These are phyloP conservation scores for Cenopis cana DNA, from an alignment of 2,888 invertebrate species.

Conservation along the genomic window DNA sequence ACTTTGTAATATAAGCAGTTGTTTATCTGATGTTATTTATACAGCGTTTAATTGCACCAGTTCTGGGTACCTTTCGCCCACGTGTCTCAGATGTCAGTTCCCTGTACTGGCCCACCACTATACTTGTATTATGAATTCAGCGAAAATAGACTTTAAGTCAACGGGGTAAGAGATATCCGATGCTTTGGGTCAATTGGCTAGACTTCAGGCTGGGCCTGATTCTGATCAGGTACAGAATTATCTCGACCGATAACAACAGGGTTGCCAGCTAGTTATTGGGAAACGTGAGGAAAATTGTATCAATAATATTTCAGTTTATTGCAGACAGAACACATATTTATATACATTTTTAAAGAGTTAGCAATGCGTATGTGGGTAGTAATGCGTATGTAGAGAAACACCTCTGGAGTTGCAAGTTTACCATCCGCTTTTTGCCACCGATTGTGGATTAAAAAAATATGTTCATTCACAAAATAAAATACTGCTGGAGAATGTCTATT, in stretches of 20 bases:
- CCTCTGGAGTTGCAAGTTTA: no score
- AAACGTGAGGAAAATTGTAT: conserved; percentile 30
- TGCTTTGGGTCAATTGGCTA: conserved; percentile 1
- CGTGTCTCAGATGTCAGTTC: conserved; percentile 55
- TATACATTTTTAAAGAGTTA: no score
- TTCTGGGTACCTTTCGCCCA: conserved; percentile 63
- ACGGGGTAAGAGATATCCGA: conserved; percentile 6
- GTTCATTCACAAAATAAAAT: not conserved
- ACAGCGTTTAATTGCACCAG: conserved; percentile 54
- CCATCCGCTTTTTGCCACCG: no score
- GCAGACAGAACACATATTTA: not conserved
- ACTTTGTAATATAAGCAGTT: conserved; percentile 30
- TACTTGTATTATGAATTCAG: not conserved
- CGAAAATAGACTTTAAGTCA: conserved; percentile 9
- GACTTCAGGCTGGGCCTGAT: conserved; percentile 14
- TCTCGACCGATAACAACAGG: conserved; percentile 28
- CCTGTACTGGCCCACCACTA: conserved; percentile 14
- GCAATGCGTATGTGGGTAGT: no score
- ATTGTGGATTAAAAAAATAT: no score
- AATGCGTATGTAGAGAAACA: no score
- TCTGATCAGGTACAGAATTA: conserved; percentile 33
- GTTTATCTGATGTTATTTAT: conserved; percentile 45
- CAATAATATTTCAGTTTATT: not conserved
- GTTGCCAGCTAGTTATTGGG: conserved; percentile 20
- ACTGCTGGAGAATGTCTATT: not conserved